Percentiles rank a stretch among this genome's conserved stretches.
phyloP scores from a whole-genome alignment of 2,888 invertebrate species.

The Nycteola revayana region DNA sequence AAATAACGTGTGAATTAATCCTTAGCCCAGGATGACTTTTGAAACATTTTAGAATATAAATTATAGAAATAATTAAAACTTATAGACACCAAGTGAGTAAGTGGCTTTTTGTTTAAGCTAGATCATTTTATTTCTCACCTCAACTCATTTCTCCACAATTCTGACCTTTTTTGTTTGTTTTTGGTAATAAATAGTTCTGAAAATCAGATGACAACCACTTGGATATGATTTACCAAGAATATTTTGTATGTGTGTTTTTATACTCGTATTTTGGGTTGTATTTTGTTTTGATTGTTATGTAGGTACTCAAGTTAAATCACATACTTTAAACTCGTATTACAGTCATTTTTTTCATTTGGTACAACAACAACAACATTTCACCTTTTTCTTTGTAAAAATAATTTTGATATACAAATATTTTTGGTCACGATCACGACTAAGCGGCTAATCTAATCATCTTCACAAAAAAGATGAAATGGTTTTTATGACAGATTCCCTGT shows the following conservation, averaged over 20 bases:
- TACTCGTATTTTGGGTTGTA: not conserved
- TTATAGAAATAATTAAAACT: not conserved
- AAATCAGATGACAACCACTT: not conserved
- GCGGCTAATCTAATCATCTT: too few species aligned
- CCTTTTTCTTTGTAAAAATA: too few species aligned
- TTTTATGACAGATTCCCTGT: too few species aligned
- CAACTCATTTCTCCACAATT: not conserved
- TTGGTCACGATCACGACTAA: too few species aligned
- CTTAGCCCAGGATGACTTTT: not conserved
- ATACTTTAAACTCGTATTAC: too few species aligned
- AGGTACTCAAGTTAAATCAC: too few species aligned
- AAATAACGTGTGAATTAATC: not conserved
- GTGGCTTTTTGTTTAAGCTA: not conserved
- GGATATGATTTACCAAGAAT: not conserved
- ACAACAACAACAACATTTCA: too few species aligned
- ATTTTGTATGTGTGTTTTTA: not conserved
- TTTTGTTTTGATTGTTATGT: too few species aligned
- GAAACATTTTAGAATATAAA: too few species aligned
- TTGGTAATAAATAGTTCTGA: not conserved
- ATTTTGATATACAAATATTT: too few species aligned
- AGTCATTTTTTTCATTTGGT: too few species aligned
- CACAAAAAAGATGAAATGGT: too few species aligned
- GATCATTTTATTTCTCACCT: not conserved
- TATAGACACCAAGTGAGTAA: not conserved
- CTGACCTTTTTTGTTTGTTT: not conserved